Conservation (phyloP, 2,113 vertebrate species). For the Boleophthalmus pectinirostris region DNA sequence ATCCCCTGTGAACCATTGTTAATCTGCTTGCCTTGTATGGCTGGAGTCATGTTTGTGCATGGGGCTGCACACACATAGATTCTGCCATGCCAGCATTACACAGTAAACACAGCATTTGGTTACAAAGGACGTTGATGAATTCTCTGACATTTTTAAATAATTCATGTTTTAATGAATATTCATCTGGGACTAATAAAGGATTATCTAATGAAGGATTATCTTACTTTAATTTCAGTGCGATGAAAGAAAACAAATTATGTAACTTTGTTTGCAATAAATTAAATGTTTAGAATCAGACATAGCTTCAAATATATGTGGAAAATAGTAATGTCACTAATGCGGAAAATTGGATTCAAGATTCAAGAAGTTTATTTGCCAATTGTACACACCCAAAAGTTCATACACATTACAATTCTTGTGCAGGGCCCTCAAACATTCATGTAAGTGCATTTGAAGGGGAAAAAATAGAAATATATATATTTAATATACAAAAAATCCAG, state of each 20-base stretch:
- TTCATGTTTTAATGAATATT: neutral
- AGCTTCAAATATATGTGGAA: neutral
- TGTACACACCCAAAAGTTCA: neutral
- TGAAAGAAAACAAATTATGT: neutral
- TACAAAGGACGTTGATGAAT: constrained; percentile 6
- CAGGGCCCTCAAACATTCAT: too few species aligned
- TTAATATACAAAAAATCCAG: too few species aligned
- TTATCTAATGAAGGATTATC: neutral
- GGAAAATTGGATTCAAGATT: too few species aligned
- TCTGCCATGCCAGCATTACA: neutral
- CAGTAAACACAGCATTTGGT: constrained; percentile 23
- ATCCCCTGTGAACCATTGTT: constrained; percentile 19
- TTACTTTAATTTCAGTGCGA: neutral
- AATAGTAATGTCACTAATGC: neutral
- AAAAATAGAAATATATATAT: too few species aligned
- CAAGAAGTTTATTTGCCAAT: neutral
- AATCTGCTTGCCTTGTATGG: constrained; percentile 11
- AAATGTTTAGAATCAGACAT: neutral
- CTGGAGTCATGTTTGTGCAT: constrained; percentile 29
- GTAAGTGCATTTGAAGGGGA: too few species aligned
- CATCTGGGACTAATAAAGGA: neutral
- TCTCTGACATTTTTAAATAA: neutral
- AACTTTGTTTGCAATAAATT: neutral
- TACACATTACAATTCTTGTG: too few species aligned
- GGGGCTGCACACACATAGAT: constrained; percentile 30